Base-by-base conservation (phyloP, 2,113 vertebrate species). In the Lonchura striata region DNA sequence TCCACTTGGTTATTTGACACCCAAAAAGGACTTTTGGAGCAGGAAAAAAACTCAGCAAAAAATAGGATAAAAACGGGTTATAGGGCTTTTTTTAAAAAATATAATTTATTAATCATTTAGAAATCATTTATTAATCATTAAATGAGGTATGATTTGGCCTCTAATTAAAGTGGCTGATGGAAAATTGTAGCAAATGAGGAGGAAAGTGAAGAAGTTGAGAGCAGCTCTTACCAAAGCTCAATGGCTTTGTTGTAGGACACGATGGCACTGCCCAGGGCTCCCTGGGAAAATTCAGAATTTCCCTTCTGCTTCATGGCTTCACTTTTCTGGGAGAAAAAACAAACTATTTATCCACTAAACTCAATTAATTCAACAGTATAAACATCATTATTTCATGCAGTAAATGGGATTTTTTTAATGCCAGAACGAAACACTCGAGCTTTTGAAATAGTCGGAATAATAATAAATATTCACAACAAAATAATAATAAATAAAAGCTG, bases 221-320 rank as follows among this genome's bases (percentile, higher is more conserved):
- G 70, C 44, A 57, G 81, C 37, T 95, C 98, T 98, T 97, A 99
- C 99, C 98, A 98, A 60, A 82, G 96, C 81, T 98, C 97, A 82
- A 99, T 98, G 93, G 99, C 99, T 97, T 97, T 97, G 42, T 98
- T 98, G 91, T 99, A 99, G 37, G 93, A 98, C 33, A 95, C 71
- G 8, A 99, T 96, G 63, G 99, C 99, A 33, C 71, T 33, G 60
- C 96, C 93, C 90, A 98, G 99, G 27, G 98, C 97, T 70, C 97
- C 91, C n/a, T 94, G 98, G 88, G 97, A 95, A 96, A 99, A 99
- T 13, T 98, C 97, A 10, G 97, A 96, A 72, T 99, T 99, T 88
- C 99, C 99, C 92, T 57, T 97, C 65, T 80, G 97, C 88, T 98
- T 99, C 98, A 99, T 98, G 39, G 81, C 87, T 54, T 99, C 98